Conservation (phyloP, 1,140 invertebrate genomes). For the Neocloeon triangulifer region DNA sequence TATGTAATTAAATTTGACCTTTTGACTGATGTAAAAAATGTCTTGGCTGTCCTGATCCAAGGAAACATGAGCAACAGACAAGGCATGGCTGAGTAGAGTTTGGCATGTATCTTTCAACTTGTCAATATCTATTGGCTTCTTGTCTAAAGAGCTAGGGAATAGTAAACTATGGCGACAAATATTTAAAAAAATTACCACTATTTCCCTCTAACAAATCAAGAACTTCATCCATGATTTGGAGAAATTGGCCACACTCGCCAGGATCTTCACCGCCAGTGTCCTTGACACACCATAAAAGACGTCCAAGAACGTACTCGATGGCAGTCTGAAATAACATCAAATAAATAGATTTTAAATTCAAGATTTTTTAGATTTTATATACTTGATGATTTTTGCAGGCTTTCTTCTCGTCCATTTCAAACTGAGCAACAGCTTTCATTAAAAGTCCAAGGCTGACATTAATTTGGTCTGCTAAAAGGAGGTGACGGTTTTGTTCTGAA, state of each 20-base stretch:
- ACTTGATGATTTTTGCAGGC: too few species aligned
- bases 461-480: too few species aligned
- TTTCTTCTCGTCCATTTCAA: too few species aligned
- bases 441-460: too few species aligned
- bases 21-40: conserved; percentile 18
- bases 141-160: conserved; percentile 8
- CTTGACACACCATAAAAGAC: conserved; percentile 17
- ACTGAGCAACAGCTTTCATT: too few species aligned
- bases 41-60: conserved; percentile 19
- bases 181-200: conserved; percentile 1
- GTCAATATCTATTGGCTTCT: conserved; percentile 12
- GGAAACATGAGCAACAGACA: conserved; percentile 21
- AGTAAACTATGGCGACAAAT: too few species aligned
- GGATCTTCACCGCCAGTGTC: conserved; percentile 15
- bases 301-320: conserved; percentile 18
- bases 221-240: conserved; percentile 4
- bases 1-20: conserved; percentile 20
- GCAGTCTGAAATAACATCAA: conserved; percentile 14
- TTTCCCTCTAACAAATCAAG: conserved; percentile 1
- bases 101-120: conserved; percentile 18
- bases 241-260: conserved; percentile 16
- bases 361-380: too few species aligned
- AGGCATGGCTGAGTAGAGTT: conserved; percentile 19
- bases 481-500: too few species aligned
- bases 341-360: too few species aligned